phyloP scores from a whole-genome alignment of 2,797 vertebrate species.

The Apogon hyalosoma region DNA sequence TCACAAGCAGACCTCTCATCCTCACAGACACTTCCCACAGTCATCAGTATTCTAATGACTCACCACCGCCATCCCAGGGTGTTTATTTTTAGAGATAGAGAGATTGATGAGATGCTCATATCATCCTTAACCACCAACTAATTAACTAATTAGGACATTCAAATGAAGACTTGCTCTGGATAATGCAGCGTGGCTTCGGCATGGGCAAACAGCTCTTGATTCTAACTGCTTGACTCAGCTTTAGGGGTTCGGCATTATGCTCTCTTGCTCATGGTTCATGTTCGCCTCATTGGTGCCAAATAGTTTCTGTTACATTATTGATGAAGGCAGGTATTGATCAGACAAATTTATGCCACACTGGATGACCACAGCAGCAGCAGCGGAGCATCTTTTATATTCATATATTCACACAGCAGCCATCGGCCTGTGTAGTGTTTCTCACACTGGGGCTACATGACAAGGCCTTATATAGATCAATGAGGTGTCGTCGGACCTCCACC shows the following conservation, averaged over 20 bases:
- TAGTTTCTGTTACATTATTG: slow-evolving; percentile 51
- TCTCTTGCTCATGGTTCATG: slow-evolving; percentile 37
- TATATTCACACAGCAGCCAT: slow-evolving; percentile 34
- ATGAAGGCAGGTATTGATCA: slow-evolving; percentile 60
- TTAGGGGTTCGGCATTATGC: slow-evolving; percentile 48
- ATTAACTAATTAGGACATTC: slow-evolving; percentile 89
- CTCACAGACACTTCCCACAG: slow-evolving; percentile 79
- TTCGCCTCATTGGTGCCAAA: slow-evolving; percentile 55
- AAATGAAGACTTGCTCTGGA: slow-evolving; percentile 86
- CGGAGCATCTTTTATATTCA: slow-evolving; percentile 43
- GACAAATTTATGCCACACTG: slow-evolving; percentile 20
- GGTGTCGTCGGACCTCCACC: slow-evolving; percentile 19
- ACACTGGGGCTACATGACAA: slow-evolving; percentile 40
- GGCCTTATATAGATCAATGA: slow-evolving; percentile 56
- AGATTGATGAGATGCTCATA: slow-evolving; percentile 88
- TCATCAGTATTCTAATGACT: slow-evolving; percentile 87
- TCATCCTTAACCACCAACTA: slow-evolving; percentile 89
- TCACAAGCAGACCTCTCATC: slow-evolving; percentile 74
- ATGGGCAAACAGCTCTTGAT: slow-evolving; percentile 77
- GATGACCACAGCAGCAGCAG: slow-evolving; percentile 28
- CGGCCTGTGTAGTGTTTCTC: slow-evolving; percentile 28
- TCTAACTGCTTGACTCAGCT: slow-evolving; percentile 69
- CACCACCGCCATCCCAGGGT: slow-evolving; percentile 76
- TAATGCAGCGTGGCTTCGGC: slow-evolving; percentile 78
- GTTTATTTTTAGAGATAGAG: slow-evolving; percentile 87